Evolutionary conservation across 2,113 vertebrate species (phyloP).

Genomic region (Actenoides hombroni): DNA sequence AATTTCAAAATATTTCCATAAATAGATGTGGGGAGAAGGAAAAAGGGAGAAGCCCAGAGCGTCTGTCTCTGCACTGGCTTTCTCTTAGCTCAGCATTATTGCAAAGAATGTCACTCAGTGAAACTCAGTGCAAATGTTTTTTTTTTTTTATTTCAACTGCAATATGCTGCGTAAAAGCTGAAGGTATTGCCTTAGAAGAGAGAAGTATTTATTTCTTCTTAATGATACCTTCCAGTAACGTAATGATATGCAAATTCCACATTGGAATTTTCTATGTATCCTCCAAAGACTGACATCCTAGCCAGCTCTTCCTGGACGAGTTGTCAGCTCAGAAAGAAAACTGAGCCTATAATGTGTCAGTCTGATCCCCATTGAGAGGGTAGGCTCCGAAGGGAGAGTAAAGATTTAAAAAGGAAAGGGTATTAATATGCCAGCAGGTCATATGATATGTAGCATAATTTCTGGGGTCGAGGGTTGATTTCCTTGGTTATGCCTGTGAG

Average conservation of each 20-base stretch:
- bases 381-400: slow-evolving; percentile 44
- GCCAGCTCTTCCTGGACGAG: slow-evolving; percentile 11
- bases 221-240: not conserved
- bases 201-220: slow-evolving; percentile 13
- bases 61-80: not conserved
- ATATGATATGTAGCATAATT: slow-evolving; percentile 51
- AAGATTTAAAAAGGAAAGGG: slow-evolving; percentile 65
- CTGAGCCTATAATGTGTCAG: slow-evolving; percentile 58
- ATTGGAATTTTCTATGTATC: slow-evolving; percentile 51
- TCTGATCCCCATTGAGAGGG: slow-evolving; percentile 46
- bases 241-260: slow-evolving; percentile 62
- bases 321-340: slow-evolving; percentile 63
- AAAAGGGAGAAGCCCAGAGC: not conserved
- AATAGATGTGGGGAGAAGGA: not conserved
- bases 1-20: not conserved
- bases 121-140: not conserved
- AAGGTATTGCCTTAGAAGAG: not conserved
- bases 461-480: slow-evolving; percentile 49
- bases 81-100: not conserved
- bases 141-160: not conserved
- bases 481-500: slow-evolving; percentile 32
- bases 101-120: not conserved
- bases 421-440: slow-evolving; percentile 58
- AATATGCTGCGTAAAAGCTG: not conserved
- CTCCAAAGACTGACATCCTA: slow-evolving; percentile 50